phyloP scores from a whole-genome alignment of 2,797 vertebrate genomes.

The Serranus cabrilla region DNA sequence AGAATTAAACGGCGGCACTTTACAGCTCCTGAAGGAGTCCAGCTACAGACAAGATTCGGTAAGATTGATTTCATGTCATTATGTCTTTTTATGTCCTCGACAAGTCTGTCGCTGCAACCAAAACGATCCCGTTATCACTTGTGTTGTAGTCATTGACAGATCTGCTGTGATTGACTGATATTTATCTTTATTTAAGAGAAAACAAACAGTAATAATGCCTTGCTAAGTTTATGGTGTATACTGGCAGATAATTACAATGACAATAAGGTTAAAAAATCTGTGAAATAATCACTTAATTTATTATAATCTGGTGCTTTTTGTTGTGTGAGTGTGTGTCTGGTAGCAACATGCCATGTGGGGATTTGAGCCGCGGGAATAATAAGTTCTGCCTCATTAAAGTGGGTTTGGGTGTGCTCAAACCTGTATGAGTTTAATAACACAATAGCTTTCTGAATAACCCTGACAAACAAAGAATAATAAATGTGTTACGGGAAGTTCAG shows the following conservation, averaged over 20 bases:
- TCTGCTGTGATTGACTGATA: neutral
- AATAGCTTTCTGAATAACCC: neutral
- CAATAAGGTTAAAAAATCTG: neutral
- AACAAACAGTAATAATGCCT: neutral
- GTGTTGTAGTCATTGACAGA: neutral
- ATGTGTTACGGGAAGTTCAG: neutral
- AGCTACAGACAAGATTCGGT: constrained; percentile 52
- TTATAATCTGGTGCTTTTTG: neutral
- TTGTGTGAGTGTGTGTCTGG: constrained; percentile 7
- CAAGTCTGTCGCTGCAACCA: neutral
- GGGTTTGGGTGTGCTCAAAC: neutral
- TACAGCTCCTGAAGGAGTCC: constrained; percentile 8
- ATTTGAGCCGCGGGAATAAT: constrained; percentile 45
- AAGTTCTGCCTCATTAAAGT: constrained; percentile 21
- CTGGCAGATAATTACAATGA: accelerated
- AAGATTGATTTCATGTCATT: constrained; percentile 54
- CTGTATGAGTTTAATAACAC: neutral
- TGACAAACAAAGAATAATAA: neutral
- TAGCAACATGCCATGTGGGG: constrained; percentile 29
- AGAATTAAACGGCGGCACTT: neutral
- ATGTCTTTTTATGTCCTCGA: neutral
- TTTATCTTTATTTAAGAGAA: neutral
- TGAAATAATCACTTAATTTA: neutral
- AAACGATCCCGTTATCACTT: neutral
- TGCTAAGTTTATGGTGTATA: neutral